Evolutionary conservation across 1,140 invertebrate species (phyloP).

Genomic region (Papilio machaon): DNA sequence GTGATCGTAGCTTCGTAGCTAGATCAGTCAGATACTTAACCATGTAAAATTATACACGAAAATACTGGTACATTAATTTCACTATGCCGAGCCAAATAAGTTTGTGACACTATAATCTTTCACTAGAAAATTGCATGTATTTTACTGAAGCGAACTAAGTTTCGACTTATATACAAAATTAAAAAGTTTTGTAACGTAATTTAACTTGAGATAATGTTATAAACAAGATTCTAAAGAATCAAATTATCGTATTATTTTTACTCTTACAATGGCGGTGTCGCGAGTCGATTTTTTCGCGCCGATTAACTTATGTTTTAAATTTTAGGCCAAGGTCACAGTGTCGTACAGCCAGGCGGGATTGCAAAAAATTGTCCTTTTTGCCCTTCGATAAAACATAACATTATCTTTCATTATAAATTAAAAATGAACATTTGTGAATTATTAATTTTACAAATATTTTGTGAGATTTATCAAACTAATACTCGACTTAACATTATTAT

Average conservation of each 20-base stretch:
- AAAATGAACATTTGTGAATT: background rate
- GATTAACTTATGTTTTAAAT: slow-evolving; percentile 26
- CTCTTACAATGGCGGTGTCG: background rate
- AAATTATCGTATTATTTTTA: background rate
- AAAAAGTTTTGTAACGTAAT: background rate
- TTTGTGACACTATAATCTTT: too few relatives aligned
- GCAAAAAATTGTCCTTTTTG: slow-evolving; percentile 3
- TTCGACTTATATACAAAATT: background rate
- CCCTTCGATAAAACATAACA: too few relatives aligned
- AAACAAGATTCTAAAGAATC: slow-evolving; percentile 1
- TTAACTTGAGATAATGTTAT: background rate
- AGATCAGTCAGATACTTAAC: too few relatives aligned
- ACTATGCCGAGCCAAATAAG: too few relatives aligned
- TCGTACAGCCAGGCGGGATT: background rate
- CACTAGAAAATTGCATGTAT: too few relatives aligned
- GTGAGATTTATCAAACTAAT: background rate
- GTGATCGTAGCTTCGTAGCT: too few relatives aligned
- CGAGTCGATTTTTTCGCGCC: slow-evolving; percentile 25
- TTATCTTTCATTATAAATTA: background rate
- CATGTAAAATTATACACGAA: too few relatives aligned
- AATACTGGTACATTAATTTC: too few relatives aligned
- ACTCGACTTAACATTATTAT: background rate
- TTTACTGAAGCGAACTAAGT: too few relatives aligned
- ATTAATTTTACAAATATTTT: background rate
- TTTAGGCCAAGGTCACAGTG: slow-evolving; percentile 21